Evolutionary conservation across 30 jellyfish, hydroid and myxozoan genomes (phyloP).

Genomic region (Aurelia aurita complex sp. Pacific): DNA sequence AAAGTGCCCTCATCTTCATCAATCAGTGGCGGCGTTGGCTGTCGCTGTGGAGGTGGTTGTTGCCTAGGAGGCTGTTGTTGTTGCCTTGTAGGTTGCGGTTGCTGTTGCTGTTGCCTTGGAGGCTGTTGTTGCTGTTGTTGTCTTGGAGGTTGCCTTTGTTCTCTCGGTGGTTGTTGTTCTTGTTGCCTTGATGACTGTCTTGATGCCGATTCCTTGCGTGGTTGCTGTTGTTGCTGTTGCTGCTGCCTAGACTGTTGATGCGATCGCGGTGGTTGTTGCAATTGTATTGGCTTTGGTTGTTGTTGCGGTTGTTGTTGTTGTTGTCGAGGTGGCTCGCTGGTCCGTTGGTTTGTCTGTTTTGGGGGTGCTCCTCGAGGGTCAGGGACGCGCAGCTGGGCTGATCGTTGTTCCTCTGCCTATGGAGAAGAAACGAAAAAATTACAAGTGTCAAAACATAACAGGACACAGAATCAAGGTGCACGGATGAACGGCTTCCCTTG

Average conservation of each 20-base stretch:
- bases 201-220: constrained; percentile 3
- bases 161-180: constrained; percentile 1
- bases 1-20: constrained; percentile 33
- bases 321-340: constrained; percentile 12
- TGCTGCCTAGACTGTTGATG: constrained; percentile 15
- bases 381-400: constrained; percentile 52
- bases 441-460: constrained; percentile 1
- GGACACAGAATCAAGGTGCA: background rate
- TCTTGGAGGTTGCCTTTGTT: background rate
- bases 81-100: background rate
- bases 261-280: constrained; percentile 9
- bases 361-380: constrained; percentile 36
- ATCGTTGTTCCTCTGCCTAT: constrained; percentile 49
- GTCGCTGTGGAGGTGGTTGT: constrained; percentile 16
- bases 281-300: constrained; percentile 4
- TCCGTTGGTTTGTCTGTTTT: background rate
- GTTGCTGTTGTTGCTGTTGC: constrained; percentile 9
- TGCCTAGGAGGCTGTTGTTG: constrained; percentile 10
- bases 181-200: background rate
- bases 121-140: constrained; percentile 6
- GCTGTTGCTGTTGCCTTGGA: constrained; percentile 4
- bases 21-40: background rate
- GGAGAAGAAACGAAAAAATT: background rate
- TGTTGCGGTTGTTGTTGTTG: constrained; percentile 14
- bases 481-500: too few species aligned